A percentile compares a stretch with the other conserved stretches of the same genome.
phyloP scores from a whole-genome alignment of 2,888 invertebrate genomes.

The Heliothis peltigera region DNA sequence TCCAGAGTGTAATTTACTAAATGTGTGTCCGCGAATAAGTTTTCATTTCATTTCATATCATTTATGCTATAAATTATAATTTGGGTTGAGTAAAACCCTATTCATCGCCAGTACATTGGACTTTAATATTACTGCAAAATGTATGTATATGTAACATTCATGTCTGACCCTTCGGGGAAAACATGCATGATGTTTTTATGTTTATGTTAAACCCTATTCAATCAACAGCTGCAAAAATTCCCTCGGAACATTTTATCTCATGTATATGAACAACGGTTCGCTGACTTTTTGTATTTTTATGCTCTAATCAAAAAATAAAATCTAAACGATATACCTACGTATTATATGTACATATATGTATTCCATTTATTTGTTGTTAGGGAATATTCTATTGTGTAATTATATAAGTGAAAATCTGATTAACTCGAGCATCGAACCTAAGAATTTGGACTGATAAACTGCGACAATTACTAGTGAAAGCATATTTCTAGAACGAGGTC shows the following conservation, averaged over 20 bases:
- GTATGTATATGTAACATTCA: too few relatives aligned
- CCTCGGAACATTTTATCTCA: slow-evolving; percentile 29
- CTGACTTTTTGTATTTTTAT: slow-evolving; percentile 16
- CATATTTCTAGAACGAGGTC: slow-evolving; percentile 1
- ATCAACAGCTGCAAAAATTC: slow-evolving; percentile 40
- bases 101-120: too few relatives aligned
- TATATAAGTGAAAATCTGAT: background rate
- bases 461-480: background rate
- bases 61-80: too few relatives aligned
- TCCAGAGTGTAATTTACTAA: too few relatives aligned
- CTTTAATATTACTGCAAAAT: too few relatives aligned
- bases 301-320: background rate
- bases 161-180: background rate
- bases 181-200: background rate
- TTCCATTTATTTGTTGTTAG: background rate
- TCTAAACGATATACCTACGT: background rate
- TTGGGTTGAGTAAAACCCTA: too few relatives aligned
- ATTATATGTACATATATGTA: background rate
- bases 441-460: background rate
- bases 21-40: too few relatives aligned
- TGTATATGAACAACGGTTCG: slow-evolving; percentile 18
- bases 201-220: slow-evolving; percentile 24
- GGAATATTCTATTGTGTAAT: background rate
- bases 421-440: background rate
- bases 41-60: too few relatives aligned